Percentiles rank a stretch among this genome's conserved stretches.
phyloP scores from a whole-genome alignment of 2,888 invertebrate species.

The Drosophila niveifrons region DNA sequence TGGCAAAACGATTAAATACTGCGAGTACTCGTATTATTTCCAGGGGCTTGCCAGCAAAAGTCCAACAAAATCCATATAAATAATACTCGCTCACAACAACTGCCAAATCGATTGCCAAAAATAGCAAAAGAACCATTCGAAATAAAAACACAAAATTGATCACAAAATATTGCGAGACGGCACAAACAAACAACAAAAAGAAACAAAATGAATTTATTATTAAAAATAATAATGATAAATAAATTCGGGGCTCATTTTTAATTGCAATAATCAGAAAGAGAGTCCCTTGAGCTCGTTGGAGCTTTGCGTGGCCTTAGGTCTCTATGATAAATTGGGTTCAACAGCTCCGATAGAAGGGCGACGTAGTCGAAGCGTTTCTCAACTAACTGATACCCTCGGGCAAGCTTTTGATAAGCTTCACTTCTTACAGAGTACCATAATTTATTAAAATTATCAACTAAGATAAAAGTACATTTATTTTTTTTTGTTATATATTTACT shows the following conservation, averaged over 20 bases:
- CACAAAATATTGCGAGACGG: slow-evolving; percentile 27
- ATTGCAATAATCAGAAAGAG: slow-evolving; percentile 74
- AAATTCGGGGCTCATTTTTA: slow-evolving; percentile 55
- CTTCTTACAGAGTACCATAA: background rate
- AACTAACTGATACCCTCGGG: slow-evolving; percentile 7
- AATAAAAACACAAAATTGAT: slow-evolving; percentile 31
- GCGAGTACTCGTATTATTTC: slow-evolving; percentile 8
- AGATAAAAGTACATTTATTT: too few relatives aligned
- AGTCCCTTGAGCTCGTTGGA: slow-evolving; percentile 59
- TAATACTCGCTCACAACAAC: slow-evolving; percentile 36
- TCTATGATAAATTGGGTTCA: slow-evolving; percentile 65
- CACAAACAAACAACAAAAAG: background rate
- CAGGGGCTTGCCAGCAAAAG: slow-evolving; percentile 49
- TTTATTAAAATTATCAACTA: background rate
- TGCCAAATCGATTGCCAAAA: slow-evolving; percentile 54
- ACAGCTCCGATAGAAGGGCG: slow-evolving; percentile 19
- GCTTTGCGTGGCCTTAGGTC: slow-evolving; percentile 51
- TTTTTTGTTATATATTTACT: background rate
- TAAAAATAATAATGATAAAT: slow-evolving; percentile 15
- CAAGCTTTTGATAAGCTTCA: background rate
- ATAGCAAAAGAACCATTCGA: slow-evolving; percentile 36
- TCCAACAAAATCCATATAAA: slow-evolving; percentile 28
- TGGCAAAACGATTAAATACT: slow-evolving; percentile 32
- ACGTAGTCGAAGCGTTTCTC: background rate
- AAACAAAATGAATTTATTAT: background rate